Conservation (phyloP, 2,888 invertebrate species). For the Athalia cordata region DNA sequence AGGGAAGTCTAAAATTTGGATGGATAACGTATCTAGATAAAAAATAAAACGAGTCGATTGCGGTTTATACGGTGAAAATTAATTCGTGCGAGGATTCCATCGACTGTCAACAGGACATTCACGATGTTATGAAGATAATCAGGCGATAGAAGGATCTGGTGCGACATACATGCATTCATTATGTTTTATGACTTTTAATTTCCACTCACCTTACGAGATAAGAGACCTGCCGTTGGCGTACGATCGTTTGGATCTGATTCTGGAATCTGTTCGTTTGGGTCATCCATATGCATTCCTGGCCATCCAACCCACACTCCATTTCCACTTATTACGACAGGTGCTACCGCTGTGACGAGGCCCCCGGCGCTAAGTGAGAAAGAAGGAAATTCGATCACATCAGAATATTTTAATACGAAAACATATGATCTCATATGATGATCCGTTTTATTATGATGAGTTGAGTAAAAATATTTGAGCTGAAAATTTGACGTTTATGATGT, state of each 20-base stretch:
- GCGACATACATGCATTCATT: not conserved
- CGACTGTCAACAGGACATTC: not conserved
- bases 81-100: too few species aligned
- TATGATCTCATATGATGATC: too few species aligned
- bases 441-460: too few species aligned
- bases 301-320: conserved; percentile 94
- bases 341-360: conserved; percentile 92
- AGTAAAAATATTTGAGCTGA: too few species aligned
- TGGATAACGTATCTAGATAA: too few species aligned
- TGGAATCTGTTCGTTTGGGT: conserved; percentile 86
- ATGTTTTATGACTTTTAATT: not conserved
- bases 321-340: conserved; percentile 90
- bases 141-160: not conserved
- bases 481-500: too few species aligned
- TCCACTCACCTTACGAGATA: conserved; percentile 79
- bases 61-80: too few species aligned
- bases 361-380: conserved; percentile 82
- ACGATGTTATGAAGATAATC: not conserved
- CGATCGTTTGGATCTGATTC: conserved; percentile 91
- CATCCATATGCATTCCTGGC: conserved; percentile 89
- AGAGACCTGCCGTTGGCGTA: conserved; percentile 90
- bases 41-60: too few species aligned
- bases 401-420: not conserved
- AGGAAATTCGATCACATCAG: not conserved
- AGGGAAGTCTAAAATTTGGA: too few species aligned